A percentile compares a stretch with the other conserved stretches of the same genome.
Conservation (phyloP, 1,140 invertebrate genomes). For the Hylyphantes graminicola region DNA sequence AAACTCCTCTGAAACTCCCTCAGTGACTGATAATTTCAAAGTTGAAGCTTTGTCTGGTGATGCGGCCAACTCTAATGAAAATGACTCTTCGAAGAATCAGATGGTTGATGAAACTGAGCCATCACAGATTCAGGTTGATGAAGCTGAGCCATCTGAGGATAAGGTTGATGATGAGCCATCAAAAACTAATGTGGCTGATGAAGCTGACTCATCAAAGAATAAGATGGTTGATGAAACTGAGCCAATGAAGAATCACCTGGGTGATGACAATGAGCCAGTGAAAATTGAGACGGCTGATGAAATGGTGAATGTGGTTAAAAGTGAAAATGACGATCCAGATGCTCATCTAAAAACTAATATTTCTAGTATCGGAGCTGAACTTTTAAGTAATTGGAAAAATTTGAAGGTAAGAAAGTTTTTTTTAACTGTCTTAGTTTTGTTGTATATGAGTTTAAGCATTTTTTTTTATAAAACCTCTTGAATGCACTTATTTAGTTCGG, state of each 20-base stretch:
- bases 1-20: conserved; percentile 17
- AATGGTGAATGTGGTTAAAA: background rate
- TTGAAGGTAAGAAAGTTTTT: conserved; percentile 32
- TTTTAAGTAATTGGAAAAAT: conserved; percentile 52
- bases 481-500: background rate
- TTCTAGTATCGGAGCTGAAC: conserved; percentile 26
- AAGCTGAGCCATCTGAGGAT: no score
- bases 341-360: conserved; percentile 20
- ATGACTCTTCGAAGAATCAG: background rate
- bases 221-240: background rate
- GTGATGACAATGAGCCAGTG: conserved; percentile 22
- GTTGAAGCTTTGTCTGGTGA: conserved; percentile 11
- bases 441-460: background rate
- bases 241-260: no score
- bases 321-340: conserved; percentile 8
- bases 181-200: background rate
- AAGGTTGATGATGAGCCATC: background rate
- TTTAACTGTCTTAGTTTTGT: background rate
- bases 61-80: conserved; percentile 15
- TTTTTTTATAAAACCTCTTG: background rate
- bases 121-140: no score
- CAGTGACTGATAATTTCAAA: conserved; percentile 21
- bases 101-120: background rate
- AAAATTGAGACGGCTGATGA: background rate
- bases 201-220: conserved; percentile 13